phyloP scores from a whole-genome alignment of 2,797 vertebrate genomes.

The Kryptolebias ocellatus region DNA sequence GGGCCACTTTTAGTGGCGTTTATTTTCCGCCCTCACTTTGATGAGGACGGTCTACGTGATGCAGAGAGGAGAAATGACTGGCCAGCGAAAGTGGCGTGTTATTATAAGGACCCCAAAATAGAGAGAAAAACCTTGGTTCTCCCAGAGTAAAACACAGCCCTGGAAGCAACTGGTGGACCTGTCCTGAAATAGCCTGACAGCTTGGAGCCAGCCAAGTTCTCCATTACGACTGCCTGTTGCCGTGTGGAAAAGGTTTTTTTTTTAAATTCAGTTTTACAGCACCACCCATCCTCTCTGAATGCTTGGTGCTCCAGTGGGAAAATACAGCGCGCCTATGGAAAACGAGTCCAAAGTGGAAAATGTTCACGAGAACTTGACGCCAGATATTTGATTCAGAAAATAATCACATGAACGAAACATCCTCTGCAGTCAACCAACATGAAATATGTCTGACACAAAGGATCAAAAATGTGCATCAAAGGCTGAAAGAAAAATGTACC shows the following conservation, averaged over 20 bases:
- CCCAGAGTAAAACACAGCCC: constrained; percentile 77
- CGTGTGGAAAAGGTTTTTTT: constrained; percentile 73
- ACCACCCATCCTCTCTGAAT: constrained; percentile 73
- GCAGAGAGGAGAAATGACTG: constrained; percentile 62
- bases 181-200: constrained; percentile 78
- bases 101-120: constrained; percentile 76
- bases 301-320: constrained; percentile 61
- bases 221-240: constrained; percentile 76
- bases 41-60: constrained; percentile 59
- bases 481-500: constrained; percentile 30
- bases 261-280: constrained; percentile 81
- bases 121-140: constrained; percentile 55
- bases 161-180: constrained; percentile 67
- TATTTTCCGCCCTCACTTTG: constrained; percentile 72
- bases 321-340: constrained; percentile 55
- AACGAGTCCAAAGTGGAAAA: not conserved
- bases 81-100: constrained; percentile 67
- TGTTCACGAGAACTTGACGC: not conserved
- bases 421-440: no score
- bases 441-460: not conserved
- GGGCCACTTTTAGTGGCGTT: constrained; percentile 37
- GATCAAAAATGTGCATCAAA: not conserved
- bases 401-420: no score
- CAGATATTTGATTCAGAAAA: not conserved
- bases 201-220: constrained; percentile 75